phyloP scores from a whole-genome alignment of 37 sponge, comb jelly and placozoan genomes.

The Aphrocallistes beatrix region DNA sequence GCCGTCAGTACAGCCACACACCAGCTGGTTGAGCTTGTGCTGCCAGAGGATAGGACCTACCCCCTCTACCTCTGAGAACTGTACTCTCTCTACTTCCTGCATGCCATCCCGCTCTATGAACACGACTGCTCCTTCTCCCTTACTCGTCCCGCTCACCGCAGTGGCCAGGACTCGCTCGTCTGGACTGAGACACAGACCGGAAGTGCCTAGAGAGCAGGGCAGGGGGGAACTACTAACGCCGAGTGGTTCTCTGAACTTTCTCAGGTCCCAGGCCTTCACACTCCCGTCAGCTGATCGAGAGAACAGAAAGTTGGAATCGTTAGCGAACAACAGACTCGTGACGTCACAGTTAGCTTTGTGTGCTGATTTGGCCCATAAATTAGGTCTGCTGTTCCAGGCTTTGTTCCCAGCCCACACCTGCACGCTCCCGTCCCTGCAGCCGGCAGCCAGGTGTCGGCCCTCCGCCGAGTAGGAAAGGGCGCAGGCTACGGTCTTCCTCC shows the following conservation, averaged over 20 bases:
- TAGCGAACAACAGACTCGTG: background rate
- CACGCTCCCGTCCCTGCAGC: background rate
- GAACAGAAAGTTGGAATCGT: background rate
- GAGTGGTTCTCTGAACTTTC: conserved; percentile 58
- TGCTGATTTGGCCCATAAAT: background rate
- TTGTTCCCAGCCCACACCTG: conserved; percentile 6
- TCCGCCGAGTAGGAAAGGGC: conserved; percentile 52
- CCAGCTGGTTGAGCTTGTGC: conserved; percentile 83
- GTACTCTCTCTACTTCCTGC: background rate
- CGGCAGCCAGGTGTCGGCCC: conserved; percentile 37
- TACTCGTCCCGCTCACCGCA: conserved; percentile 53
- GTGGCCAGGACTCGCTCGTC: conserved; percentile 69
- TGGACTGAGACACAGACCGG: conserved; percentile 44
- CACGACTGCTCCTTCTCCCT: conserved; percentile 27
- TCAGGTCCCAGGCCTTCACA: conserved; percentile 80
- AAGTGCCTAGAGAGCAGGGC: background rate
- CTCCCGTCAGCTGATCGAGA: conserved; percentile 65
- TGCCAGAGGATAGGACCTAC: conserved; percentile 71
- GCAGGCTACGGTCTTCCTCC: conserved; percentile 48
- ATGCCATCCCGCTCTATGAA: background rate
- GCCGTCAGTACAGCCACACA: conserved; percentile 68
- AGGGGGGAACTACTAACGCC: conserved; percentile 35
- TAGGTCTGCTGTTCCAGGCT: conserved; percentile 15
- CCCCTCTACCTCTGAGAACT: conserved; percentile 40
- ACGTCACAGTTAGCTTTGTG: background rate